Base-by-base conservation (phyloP, 2,797 vertebrate species). In the Gephyroberyx darwinii region DNA sequence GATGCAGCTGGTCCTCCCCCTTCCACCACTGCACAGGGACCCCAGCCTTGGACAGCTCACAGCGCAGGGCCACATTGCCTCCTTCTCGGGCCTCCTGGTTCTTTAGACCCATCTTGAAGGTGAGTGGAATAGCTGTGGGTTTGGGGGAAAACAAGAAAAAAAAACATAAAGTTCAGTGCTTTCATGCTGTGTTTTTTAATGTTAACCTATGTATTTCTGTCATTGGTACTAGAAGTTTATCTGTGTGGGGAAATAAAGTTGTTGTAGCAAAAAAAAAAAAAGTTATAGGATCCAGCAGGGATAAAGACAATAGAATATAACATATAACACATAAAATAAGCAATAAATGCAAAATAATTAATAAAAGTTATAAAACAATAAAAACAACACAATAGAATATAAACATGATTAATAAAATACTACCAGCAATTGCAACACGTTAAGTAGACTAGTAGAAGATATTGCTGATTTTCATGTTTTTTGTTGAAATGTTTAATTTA, bases 1-100 rank as follows among this genome's bases (percentile, higher is more conserved):
- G 84, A 61, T 45, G 64, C 26, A 95, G 75, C 71, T 86, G 91
- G 64, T 93, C 92, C 30, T 92, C 92, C 0, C 77, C 92, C 84
- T 89, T 95, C 90, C 91, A 94, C 96, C 96, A 97, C 87, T 95
- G 90, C 35, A 97, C 93, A 0, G 92, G 9, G 4, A 88, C 81
- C 1, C 84, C 91, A 0, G 91, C 17, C 81, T 91, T 94, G 31
- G 95, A 95, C 59, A 96, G 83, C 78, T 97, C 94, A 54, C 95
- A 96, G 73, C 68, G 90, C 50, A 93, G 83, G 41, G 75, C 71
- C 53, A 92, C 86, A 0, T 68, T 88, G 55, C 89, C 81, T 31
- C 91, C 94, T 50, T 96, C 95, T 0, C 86, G 81, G 50, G 90
- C 92, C 83, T 96, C 94, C 83, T 93, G 92, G 87, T 93, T 94